Percentiles rank a stretch among this genome's conserved stretches.
These are phyloP conservation scores for Urocitellus parryii DNA, from an alignment of 2,113 vertebrate species.

Conservation along the genomic window DNA sequence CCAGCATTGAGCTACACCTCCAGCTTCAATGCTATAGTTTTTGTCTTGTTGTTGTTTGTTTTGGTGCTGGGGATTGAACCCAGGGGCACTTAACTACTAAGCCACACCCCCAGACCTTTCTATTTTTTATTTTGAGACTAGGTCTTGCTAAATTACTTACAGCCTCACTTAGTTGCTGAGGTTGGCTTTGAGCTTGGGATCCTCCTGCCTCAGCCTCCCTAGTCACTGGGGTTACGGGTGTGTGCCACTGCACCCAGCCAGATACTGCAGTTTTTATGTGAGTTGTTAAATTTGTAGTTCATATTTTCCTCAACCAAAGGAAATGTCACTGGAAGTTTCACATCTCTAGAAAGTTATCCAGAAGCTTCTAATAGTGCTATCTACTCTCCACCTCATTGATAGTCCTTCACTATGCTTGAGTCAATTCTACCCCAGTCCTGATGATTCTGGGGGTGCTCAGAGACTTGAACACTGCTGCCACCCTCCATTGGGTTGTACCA, in stretches of 20 bases:
- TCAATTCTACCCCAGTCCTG: neutral
- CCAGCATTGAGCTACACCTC: too few relatives aligned
- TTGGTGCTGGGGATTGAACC: too few relatives aligned
- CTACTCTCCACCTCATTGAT: neutral
- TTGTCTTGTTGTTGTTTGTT: neutral
- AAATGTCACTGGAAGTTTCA: neutral
- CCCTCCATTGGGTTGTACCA: rapidly evolving
- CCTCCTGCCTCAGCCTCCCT: too few relatives aligned
- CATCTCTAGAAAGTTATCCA: neutral
- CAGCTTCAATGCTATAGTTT: neutral
- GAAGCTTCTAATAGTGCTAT: neutral
- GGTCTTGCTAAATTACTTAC: too few relatives aligned
- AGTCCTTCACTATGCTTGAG: rapidly evolving
- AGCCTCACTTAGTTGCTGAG: too few relatives aligned
- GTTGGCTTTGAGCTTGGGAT: too few relatives aligned
- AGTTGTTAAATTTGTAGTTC: neutral
- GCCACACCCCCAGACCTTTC: too few relatives aligned
- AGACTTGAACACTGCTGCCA: too few relatives aligned
- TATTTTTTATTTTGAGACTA: too few relatives aligned
- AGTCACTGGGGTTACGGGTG: too few relatives aligned
- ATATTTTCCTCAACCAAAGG: neutral
- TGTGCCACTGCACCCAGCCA: too few relatives aligned
- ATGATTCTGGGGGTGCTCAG: neutral
- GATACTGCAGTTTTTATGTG: neutral
- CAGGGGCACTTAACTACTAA: too few relatives aligned